phyloP scores from a whole-genome alignment of 2,888 invertebrate species.

The Melieria omissa region DNA sequence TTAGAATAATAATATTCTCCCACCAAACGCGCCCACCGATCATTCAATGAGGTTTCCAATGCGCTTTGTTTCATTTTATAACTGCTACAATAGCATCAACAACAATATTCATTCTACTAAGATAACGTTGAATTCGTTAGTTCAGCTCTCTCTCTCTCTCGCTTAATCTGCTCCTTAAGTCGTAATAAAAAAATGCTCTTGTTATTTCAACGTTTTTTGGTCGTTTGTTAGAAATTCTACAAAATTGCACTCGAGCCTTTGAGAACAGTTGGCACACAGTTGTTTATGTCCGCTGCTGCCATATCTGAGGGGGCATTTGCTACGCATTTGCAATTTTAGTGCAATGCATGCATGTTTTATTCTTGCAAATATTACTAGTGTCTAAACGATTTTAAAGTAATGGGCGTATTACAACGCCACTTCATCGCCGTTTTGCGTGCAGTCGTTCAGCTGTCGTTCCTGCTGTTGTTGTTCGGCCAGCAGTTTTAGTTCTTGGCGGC shows the following conservation, averaged over 20 bases:
- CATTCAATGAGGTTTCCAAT: no score
- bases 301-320: no score
- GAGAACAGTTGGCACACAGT: no score
- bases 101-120: constrained; percentile 1
- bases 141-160: neutral
- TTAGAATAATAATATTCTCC: no score
- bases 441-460: constrained; percentile 44
- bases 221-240: constrained; percentile 1
- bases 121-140: neutral
- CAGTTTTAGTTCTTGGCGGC: constrained; percentile 54
- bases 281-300: no score
- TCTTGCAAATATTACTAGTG: no score
- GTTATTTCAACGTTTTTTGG: neutral
- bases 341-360: no score
- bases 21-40: no score
- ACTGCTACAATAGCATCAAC: neutral
- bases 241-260: neutral
- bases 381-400: neutral
- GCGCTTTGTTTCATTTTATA: no score
- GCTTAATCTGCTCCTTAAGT: neutral
- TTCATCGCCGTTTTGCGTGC: constrained; percentile 55
- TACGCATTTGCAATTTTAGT: no score
- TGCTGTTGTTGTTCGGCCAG: constrained; percentile 55
- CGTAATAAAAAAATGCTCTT: neutral
- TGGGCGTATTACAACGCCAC: constrained; percentile 54